Evolutionary conservation across 2,797 vertebrate genomes (phyloP).

Genomic region (Pangasius sanitwongsei): DNA sequence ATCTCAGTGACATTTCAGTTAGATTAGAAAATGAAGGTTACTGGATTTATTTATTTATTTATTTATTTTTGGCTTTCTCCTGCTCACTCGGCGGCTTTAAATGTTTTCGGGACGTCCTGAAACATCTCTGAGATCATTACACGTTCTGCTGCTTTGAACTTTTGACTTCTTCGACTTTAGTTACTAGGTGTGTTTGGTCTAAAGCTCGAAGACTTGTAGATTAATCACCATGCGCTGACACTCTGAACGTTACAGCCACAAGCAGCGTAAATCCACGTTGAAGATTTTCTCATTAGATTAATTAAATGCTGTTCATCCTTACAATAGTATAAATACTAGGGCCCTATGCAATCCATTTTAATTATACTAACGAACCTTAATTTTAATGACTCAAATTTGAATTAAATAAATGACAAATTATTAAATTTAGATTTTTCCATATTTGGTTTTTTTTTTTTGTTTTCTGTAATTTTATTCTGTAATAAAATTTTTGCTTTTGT

Average conservation of each 20-base stretch:
- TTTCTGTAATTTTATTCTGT: not conserved
- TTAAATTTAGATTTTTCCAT: not conserved
- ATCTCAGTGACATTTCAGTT: not conserved
- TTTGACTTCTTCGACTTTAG: not conserved
- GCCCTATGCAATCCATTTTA: not conserved
- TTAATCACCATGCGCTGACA: not conserved
- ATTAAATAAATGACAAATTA: not conserved
- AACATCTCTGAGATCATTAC: not conserved
- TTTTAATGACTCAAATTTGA: not conserved
- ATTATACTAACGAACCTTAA: not conserved
- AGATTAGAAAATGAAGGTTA: not conserved
- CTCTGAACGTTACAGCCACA: not conserved
- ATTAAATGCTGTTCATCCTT: not conserved
- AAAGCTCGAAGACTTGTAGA: not conserved
- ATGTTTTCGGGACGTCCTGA: not conserved
- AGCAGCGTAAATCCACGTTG: not conserved
- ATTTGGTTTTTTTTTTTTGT: not conserved
- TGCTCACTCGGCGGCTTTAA: not conserved
- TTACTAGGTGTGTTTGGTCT: not conserved
- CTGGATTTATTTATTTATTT: not conserved
- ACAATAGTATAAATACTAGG: not conserved
- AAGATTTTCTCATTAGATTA: not conserved
- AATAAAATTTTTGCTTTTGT: not conserved
- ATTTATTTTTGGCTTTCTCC: not conserved
- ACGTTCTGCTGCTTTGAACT: not conserved